Conservation (phyloP, 2,888 invertebrate genomes). For the Drosophila meridionalis region DNA sequence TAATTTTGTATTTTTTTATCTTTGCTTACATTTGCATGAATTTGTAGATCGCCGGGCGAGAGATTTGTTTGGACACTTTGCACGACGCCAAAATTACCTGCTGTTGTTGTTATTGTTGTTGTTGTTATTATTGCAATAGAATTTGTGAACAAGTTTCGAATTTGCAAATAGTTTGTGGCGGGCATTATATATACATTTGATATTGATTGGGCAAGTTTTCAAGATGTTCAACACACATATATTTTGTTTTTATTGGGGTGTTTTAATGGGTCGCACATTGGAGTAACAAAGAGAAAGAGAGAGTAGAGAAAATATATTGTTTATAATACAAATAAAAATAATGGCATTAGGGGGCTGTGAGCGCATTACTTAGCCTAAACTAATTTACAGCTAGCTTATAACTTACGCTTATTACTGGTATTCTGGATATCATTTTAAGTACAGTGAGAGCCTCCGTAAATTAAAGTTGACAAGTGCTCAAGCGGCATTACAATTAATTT, state of each 20-base stretch:
- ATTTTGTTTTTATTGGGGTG: not conserved
- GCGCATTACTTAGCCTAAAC: slow-evolving; percentile 15
- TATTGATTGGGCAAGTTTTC: slow-evolving; percentile 29
- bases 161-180: slow-evolving; percentile 51
- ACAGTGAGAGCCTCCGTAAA: not conserved
- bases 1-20: slow-evolving; percentile 15
- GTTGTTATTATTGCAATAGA: slow-evolving; percentile 28
- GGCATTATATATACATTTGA: slow-evolving; percentile 22
- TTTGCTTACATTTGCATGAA: slow-evolving; percentile 84
- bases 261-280: slow-evolving; percentile 26
- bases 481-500: slow-evolving; percentile 4
- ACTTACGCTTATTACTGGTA: slow-evolving; percentile 6
- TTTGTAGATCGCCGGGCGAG: slow-evolving; percentile 84
- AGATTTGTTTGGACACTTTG: slow-evolving; percentile 78
- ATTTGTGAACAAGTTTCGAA: slow-evolving; percentile 22
- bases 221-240: slow-evolving; percentile 10
- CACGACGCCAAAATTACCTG: slow-evolving; percentile 82
- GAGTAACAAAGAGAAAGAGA: slow-evolving; percentile 56
- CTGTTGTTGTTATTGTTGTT: slow-evolving; percentile 56
- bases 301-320: slow-evolving; percentile 50
- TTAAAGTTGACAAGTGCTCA: not conserved
- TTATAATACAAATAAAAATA: slow-evolving; percentile 34
- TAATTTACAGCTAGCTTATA: slow-evolving; percentile 26
- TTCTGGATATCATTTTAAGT: not conserved
- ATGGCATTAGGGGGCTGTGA: slow-evolving; percentile 12